Percentiles rank a stretch among this genome's conserved stretches.
These are phyloP conservation scores for Mya arenaria DNA, from an alignment of 1,140 invertebrate species.

Conservation along the genomic window DNA sequence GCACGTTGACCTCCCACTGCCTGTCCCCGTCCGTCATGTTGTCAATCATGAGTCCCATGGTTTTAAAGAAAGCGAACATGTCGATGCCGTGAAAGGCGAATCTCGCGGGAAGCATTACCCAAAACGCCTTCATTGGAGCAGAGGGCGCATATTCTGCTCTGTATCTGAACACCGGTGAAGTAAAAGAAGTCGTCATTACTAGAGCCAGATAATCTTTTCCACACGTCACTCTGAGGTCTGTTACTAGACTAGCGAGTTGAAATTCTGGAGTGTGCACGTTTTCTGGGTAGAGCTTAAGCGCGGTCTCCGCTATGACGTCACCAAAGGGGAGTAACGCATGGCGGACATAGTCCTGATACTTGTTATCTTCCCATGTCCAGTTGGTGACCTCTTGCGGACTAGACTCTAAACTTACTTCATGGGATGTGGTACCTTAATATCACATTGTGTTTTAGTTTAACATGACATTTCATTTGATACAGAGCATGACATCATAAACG, in stretches of 20 bases:
- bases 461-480: too few species aligned
- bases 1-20: constrained; percentile 1
- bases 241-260: constrained; percentile 62
- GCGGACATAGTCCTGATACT: constrained; percentile 55
- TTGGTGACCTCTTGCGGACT: constrained; percentile 7
- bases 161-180: constrained; percentile 41
- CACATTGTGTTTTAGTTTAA: too few species aligned
- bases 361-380: constrained; percentile 58
- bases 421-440: constrained; percentile 1
- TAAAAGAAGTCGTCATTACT: background rate
- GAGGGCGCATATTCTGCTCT: background rate
- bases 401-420: background rate
- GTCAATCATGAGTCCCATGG: constrained; percentile 18
- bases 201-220: constrained; percentile 50
- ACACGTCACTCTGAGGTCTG: constrained; percentile 60
- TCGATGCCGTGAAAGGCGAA: constrained; percentile 63
- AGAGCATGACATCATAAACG: too few species aligned
- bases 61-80: constrained; percentile 56
- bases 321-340: constrained; percentile 53
- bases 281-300: constrained; percentile 59
- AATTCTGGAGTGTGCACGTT: constrained; percentile 53
- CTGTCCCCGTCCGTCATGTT: constrained; percentile 2
- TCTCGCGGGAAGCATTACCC: background rate
- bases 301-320: constrained; percentile 28
- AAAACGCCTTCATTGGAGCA: too few species aligned